Base-by-base conservation (phyloP, 2,888 invertebrate species). In the Coremacera marginata region DNA sequence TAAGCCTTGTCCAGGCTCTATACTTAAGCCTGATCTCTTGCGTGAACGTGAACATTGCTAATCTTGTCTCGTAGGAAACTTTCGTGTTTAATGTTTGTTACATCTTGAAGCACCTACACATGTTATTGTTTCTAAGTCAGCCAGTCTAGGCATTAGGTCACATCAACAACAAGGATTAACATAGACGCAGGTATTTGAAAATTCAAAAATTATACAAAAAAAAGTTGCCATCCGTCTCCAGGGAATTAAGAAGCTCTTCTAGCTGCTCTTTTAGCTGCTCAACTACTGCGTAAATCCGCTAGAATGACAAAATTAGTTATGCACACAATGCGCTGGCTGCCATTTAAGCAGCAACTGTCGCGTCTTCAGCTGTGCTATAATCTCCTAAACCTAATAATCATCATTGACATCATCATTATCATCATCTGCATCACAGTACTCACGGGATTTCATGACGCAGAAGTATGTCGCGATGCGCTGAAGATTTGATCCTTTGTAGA, bases 281-380 rank as follows among this genome's bases (percentile, higher is more conserved):
- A 27, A 49, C 71, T 72, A 37, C 55, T 55, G 34, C 22, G 49
- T 31, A 52, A 63, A 73, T 63, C 51, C 70, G 37, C 71, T 74
- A 71, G 77, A 52, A 67, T 44, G 60, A 68, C 67, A 74, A 79
- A 79, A 79, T 79, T 79, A 77, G 76, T 77, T 77, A 77, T 77
- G 77, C 79, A 79, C 75, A 77, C 76, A 76, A 71, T 76, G 76
- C 74, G 44, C 62, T 19, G 37, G 62, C 76, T 73, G 76, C 57
- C 76, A 74, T 71, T 77, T 75, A 77, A 70, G 71, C 62, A 70
- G 49, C 31, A 67, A 63, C 51, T 49, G 22, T 25, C 63, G 63
- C 70, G 14, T 31, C 55, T 51, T 70, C 70, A 55, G 11, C 55
- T 34, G 37, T 9, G 14, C 34, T 65, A 22, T 16, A 44, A 34